phyloP scores from a whole-genome alignment of 2,113 vertebrate genomes.

The Clarias gariepinus region DNA sequence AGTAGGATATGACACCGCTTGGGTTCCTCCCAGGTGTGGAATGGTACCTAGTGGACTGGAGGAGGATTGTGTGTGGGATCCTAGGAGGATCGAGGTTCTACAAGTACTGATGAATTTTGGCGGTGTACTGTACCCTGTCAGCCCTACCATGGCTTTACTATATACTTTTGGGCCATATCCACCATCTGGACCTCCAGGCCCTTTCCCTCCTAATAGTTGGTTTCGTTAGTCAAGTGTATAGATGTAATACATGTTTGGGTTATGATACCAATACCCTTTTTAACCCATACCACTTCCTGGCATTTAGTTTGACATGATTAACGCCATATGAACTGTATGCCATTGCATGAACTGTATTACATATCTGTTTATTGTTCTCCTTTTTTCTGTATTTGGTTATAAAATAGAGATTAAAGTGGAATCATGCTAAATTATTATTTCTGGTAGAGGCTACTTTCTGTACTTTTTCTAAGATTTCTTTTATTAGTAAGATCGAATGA shows the following conservation, averaged over 20 bases:
- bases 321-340: neutral
- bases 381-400: neutral
- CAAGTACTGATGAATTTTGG: conserved; percentile 4
- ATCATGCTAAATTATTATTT: neutral
- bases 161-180: neutral
- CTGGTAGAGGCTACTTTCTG: neutral
- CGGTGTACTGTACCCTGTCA: too few relatives aligned
- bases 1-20: conserved; percentile 50
- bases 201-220: neutral
- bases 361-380: neutral
- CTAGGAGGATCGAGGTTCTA: conserved; percentile 22
- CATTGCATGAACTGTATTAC: neutral
- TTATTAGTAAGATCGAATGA: neutral
- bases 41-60: conserved; percentile 46
- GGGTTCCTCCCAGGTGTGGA: conserved; percentile 51
- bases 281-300: neutral
- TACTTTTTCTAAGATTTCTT: neutral
- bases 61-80: conserved; percentile 47
- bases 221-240: neutral
- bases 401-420: neutral
- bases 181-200: neutral
- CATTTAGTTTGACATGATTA: neutral
- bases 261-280: neutral
- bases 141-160: neutral
- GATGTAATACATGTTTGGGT: neutral